phyloP scores from a whole-genome alignment of 2,888 invertebrate genomes.

The Crossocerus cetratus region DNA sequence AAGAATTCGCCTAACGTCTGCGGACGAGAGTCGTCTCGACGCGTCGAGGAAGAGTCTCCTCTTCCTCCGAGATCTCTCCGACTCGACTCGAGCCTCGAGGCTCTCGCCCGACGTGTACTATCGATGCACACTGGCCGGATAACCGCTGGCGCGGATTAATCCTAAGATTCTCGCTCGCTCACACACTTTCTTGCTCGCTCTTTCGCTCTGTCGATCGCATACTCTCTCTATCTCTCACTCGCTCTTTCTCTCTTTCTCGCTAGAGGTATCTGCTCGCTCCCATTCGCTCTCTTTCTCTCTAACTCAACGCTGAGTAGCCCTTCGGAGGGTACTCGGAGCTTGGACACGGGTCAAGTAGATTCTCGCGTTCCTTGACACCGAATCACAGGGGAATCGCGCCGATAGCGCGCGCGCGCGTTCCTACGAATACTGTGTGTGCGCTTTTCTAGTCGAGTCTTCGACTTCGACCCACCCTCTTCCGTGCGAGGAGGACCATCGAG shows the following conservation, averaged over 20 bases:
- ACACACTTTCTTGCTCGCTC: too few relatives aligned
- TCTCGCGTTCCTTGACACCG: background rate
- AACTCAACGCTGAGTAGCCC: slow-evolving; percentile 9
- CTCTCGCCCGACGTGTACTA: slow-evolving; percentile 20
- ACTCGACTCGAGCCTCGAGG: background rate
- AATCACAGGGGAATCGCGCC: background rate
- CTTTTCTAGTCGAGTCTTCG: slow-evolving; percentile 10
- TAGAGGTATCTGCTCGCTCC: too few relatives aligned
- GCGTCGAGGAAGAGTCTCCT: too few relatives aligned
- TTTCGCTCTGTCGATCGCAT: too few relatives aligned
- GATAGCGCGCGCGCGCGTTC: slow-evolving; percentile 2
- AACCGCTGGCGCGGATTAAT: slow-evolving; percentile 26
- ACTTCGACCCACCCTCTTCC: background rate
- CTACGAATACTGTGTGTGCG: slow-evolving; percentile 37
- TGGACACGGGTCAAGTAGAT: slow-evolving; percentile 15
- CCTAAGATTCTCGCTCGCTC: slow-evolving; percentile 9
- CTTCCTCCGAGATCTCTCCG: too few relatives aligned
- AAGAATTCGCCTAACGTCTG: slow-evolving; percentile 70
- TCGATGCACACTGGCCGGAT: slow-evolving; percentile 45
- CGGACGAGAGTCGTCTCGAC: slow-evolving; percentile 35
- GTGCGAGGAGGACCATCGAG: background rate
- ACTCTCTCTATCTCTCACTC: too few relatives aligned
- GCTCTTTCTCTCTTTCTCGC: too few relatives aligned
- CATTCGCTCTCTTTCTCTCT: too few relatives aligned
- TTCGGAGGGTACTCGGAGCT: slow-evolving; percentile 11